Percentiles rank a stretch among this genome's conserved stretches.
Conservation (phyloP, 2,113 vertebrate species). For the Forbesichthys papilliferus region DNA sequence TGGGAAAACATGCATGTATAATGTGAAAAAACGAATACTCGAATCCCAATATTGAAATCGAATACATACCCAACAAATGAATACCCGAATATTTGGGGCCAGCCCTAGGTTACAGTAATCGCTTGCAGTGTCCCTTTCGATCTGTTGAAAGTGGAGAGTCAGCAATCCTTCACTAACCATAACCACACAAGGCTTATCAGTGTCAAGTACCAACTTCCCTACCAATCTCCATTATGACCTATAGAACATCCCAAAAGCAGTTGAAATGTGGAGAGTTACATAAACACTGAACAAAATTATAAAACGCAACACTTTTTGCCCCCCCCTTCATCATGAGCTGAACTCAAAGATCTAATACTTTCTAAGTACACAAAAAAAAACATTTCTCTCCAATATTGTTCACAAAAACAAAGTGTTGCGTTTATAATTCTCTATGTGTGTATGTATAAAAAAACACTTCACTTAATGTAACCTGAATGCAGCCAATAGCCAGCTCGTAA, state of each 20-base stretch:
- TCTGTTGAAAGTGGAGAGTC: slow-evolving; percentile 59
- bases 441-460: background rate
- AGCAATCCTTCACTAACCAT: slow-evolving; percentile 75
- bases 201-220: slow-evolving; percentile 49
- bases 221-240: slow-evolving; percentile 43
- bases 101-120: slow-evolving; percentile 29
- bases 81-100: no score
- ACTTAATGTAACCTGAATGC: slow-evolving; percentile 28
- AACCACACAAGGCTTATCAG: slow-evolving; percentile 43
- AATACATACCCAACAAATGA: no score
- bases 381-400: no score
- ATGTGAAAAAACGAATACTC: no score
- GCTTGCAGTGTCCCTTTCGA: slow-evolving; percentile 48
- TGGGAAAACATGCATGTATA: no score
- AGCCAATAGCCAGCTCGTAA: slow-evolving; percentile 1
- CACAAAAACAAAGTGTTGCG: no score
- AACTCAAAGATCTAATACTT: no score
- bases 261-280: background rate
- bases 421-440: no score
- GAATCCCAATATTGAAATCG: no score
- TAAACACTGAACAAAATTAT: slow-evolving; percentile 10
- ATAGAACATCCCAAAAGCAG: slow-evolving; percentile 42
- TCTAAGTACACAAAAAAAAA: no score
- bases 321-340: no score
- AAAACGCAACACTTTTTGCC: no score